phyloP scores from a whole-genome alignment of 2,797 vertebrate species.

The Morelia viridis region DNA sequence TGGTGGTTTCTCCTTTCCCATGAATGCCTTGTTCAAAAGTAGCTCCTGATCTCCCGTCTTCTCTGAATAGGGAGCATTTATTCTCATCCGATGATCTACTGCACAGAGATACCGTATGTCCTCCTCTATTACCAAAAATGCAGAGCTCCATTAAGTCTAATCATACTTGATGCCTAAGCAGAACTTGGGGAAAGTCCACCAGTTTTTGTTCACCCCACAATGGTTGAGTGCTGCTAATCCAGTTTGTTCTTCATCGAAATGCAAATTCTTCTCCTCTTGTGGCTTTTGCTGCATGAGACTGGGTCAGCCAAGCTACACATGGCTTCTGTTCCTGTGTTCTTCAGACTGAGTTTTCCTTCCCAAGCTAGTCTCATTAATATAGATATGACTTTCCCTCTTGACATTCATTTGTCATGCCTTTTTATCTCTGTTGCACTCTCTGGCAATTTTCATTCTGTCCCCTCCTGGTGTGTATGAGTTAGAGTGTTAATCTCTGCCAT shows the following conservation, averaged over 20 bases:
- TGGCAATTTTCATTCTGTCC: neutral
- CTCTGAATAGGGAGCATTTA: neutral
- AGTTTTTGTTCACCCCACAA: neutral
- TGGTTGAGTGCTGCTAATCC: neutral
- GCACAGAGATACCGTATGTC: neutral
- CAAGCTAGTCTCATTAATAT: conserved; percentile 17
- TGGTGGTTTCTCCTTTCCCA: neutral
- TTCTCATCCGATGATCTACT: conserved; percentile 20
- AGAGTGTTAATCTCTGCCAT: conserved; percentile 4
- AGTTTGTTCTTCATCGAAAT: neutral
- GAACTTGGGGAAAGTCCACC: neutral
- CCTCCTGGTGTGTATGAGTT: neutral
- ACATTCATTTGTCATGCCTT: conserved; percentile 15
- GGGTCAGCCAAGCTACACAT: neutral
- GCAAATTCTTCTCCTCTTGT: neutral
- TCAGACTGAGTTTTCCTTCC: neutral
- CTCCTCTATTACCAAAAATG: conserved; percentile 1
- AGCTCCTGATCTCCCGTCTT: conserved; percentile 2
- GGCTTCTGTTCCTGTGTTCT: neutral
- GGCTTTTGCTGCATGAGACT: neutral
- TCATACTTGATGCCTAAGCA: neutral
- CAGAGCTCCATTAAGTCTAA: conserved; percentile 14
- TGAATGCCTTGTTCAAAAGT: neutral
- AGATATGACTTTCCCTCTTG: neutral
- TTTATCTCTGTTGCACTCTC: conserved; percentile 1